Base-by-base conservation (phyloP, 2,797 vertebrate species). In the Petrocephalus sullivani region DNA sequence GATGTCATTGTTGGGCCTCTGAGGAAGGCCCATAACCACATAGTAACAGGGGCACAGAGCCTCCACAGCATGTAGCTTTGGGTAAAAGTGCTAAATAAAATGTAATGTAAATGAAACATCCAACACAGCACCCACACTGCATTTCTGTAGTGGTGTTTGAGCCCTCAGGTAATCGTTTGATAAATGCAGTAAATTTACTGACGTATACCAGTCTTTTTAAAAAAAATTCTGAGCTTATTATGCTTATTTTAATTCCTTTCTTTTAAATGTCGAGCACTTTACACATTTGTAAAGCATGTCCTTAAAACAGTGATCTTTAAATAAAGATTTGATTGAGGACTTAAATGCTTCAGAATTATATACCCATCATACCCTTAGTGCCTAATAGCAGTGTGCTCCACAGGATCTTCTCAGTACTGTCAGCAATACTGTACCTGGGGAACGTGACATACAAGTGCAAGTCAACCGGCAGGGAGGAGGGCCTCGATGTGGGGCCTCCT, bases 341-440 rank as follows among this genome's bases (percentile, higher is more conserved):
- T 19, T 81, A 41, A 78, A 12, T 19, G 46, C 37, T 81, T 41
- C 37, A 21, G 75, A 81, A 8, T 81, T 82, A 3, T 7, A 19
- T 75, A 75, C 2, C 14, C 78, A 14, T 19, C 41, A 14, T 53
- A 23, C 23, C 57, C n/a, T 10, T 57, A 3, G 71, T 19, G 16
- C 19, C 71, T 49, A 49, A 81, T 41, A n/a, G 41, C 19, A 10
- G 7, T 53, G 2, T 87, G 4, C 33, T 41, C 89, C 90, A 57
- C 92, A 99, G 98, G 95, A 99, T 99, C 91, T 99, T 99, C 93
- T 97, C 98, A 0, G 91, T 99, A 83, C 96, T 99, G 58, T 99
- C 98, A 0, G 98, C 98, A 88, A 99, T 99, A 93, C 94, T 99
- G 90, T 99, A 99, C 93, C 94, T 99, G 92, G 98, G 98, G 88